Percentiles rank a stretch among this genome's conserved stretches.
Evolutionary conservation across 2,113 vertebrate genomes (phyloP).

Genomic region (Euleptes europaea): DNA sequence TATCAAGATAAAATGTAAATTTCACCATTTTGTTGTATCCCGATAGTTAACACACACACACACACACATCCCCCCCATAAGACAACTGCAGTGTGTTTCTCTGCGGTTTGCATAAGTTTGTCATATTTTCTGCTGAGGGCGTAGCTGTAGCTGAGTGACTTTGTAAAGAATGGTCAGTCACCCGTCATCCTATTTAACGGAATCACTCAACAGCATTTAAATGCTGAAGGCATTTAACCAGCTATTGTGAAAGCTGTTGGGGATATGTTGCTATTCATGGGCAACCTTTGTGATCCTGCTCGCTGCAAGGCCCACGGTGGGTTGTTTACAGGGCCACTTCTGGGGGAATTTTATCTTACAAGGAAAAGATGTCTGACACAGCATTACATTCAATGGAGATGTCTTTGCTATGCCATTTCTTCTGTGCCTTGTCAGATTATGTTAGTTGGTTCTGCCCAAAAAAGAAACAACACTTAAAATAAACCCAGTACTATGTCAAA

Average conservation of each 20-base stretch:
- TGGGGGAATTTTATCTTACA: conserved; percentile 33
- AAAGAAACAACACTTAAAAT: neutral
- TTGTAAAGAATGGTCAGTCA: conserved; percentile 16
- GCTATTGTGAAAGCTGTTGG: neutral
- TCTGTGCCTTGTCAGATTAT: conserved; percentile 56
- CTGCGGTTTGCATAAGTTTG: neutral
- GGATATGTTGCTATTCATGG: conserved; percentile 5
- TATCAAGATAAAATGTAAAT: neutral
- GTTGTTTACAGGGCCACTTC: conserved; percentile 29
- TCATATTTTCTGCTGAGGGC: neutral
- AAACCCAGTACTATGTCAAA: conserved; percentile 63
- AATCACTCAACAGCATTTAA: conserved; percentile 16
- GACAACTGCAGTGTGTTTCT: neutral
- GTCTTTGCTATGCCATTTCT: conserved; percentile 43
- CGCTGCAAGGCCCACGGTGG: neutral
- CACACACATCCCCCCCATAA: neutral
- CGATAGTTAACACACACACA: neutral
- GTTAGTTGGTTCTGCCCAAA: conserved; percentile 52
- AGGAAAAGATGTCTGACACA: conserved; percentile 40
- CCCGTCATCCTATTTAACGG: conserved; percentile 20
- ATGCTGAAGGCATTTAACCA: conserved; percentile 10
- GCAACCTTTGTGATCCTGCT: conserved; percentile 6
- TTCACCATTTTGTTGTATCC: neutral
- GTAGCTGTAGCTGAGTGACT: conserved; percentile 12
- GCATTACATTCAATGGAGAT: conserved; percentile 41